Base-by-base conservation (phyloP, 2,797 vertebrate genomes). In the Podarcis siculus region DNA sequence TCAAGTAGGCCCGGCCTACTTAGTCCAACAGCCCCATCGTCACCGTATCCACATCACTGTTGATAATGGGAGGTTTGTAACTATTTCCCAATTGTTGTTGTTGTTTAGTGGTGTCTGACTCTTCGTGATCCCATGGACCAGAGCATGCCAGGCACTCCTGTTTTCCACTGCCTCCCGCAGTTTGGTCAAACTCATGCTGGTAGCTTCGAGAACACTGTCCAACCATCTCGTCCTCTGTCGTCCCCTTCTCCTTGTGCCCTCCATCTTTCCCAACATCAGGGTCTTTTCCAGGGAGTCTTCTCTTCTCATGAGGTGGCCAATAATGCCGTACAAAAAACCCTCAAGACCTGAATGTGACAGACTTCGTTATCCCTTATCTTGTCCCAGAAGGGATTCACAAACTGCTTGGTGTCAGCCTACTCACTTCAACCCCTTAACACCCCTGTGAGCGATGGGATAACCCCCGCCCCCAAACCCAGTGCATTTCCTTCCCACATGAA, bases 391-490 rank as follows among this genome's bases (percentile, higher is more conserved):
- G 45, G 13, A 85, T 80, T 66, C 79, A 76, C 66, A 35, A 45
- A 85, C 80, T 72, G 30, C n/a, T 84, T 73, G 67, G 32, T 76
- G 58, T 45, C 30, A 10, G 39, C 69, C 78, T 67, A 32, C 78
- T 89, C 35, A 45, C 58, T 82, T 85, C 45, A 10, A 55, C 19
- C 42, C 79, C 58, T 81, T 86, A 85, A 81, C 71, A 55, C 79
- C 69, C 67, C 37, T 30, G 32, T 66, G 61, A 82, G 32, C 39
- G 61, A 86, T 67, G n/a, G n/a, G 81, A 86, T 77, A 89, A 89
- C 76, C 39, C 67, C 10, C 25, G 69, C 32, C 61, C 76, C 17
- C 49, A 13, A 15, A 55, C 49, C 49, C 13, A 39, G 45, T 37
- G 8, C 72, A 30, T 72, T 80, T 67, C 32, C 37, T 72, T 77